A percentile compares a stretch with the other conserved stretches of the same genome.
phyloP scores from a whole-genome alignment of 1,140 invertebrate species.

The Charaxes varanes region DNA sequence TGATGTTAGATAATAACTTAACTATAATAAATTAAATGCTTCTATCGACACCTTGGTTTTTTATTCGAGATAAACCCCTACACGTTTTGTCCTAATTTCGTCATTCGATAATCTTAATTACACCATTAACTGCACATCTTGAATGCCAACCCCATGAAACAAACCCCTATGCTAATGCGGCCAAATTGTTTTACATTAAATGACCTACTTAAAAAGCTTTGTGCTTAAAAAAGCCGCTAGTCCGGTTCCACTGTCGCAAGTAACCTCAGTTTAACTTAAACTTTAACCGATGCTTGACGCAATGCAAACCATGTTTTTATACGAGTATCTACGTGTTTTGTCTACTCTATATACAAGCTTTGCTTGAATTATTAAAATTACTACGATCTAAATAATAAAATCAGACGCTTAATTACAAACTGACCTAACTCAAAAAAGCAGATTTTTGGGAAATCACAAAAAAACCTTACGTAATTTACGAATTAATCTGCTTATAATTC shows the following conservation, averaged over 20 bases:
- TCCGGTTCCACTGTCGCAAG: constrained; percentile 15
- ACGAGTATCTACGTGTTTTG: too few relatives aligned
- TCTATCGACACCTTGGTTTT: constrained; percentile 19
- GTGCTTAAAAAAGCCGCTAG: constrained; percentile 22
- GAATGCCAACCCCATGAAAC: constrained; percentile 34
- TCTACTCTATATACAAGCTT: too few relatives aligned
- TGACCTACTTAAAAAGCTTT: constrained; percentile 50
- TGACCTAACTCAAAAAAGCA: too few relatives aligned
- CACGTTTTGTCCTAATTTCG: constrained; percentile 15
- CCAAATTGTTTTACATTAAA: constrained; percentile 46
- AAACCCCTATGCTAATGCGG: constrained; percentile 54
- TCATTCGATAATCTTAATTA: constrained; percentile 31
- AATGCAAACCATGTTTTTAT: too few relatives aligned
- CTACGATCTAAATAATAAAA: too few relatives aligned
- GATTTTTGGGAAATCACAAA: too few relatives aligned
- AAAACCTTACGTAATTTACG: too few relatives aligned
- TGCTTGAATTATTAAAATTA: too few relatives aligned
- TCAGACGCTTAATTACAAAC: too few relatives aligned
- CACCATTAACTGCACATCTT: constrained; percentile 32
- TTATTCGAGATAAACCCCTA: constrained; percentile 5
- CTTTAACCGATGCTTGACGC: too few relatives aligned
- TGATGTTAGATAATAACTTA: constrained; percentile 48
- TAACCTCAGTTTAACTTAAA: too few relatives aligned
- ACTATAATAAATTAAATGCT: constrained; percentile 25
- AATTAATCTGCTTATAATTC: too few relatives aligned